Evolutionary conservation across 2,888 invertebrate genomes (phyloP), one percentile per base, ranked within the genome.

Genomic region (Fragum sueziense): DNA sequence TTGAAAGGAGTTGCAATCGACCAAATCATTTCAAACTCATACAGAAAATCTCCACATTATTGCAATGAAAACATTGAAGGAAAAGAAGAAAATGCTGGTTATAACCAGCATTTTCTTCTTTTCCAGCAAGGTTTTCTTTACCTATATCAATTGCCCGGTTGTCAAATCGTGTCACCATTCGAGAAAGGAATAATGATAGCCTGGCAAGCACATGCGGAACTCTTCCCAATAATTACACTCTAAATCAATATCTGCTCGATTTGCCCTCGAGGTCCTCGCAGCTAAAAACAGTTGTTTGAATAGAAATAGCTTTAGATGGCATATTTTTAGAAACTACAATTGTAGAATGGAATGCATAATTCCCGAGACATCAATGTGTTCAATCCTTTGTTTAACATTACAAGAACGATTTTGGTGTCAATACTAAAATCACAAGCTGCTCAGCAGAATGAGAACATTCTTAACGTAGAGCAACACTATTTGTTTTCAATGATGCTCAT

Each of bases 171-270:
- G 41, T 41, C 41, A 11, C 9, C 17, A 41, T 41, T 9, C 9
- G 54, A n/a, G 54, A 61, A 61, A 61, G 33, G 27, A 61, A 27
- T 61, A 65, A 65, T 65, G 65, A 65, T 14, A 41, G 65, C 41
- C 17, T 65, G 65, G 65, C 37, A 65, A 65, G 65, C 65, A 65
- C 34, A 34, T 65, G 65, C 65, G 17, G 41, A 41, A 41, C 25
- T n/a, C 37, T n/a, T 65, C 41, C 65, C 65, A 41, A 65, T 65
- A 65, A 65, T 65, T 65, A 65, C 37, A 7, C 25, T 37, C 41
- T 65, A 65, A 65, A 65, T 65, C 65, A 65, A 65, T 65, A 65
- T 65, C 37, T 65, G 65, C 65, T 41, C 41, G 14, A 25, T 65
- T 37, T 65, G 65, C 65, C 65, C 65, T 65, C 41, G 41, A 65